Conservation (phyloP, 2,113 vertebrate genomes). For the Oreochromis tanganicae region DNA sequence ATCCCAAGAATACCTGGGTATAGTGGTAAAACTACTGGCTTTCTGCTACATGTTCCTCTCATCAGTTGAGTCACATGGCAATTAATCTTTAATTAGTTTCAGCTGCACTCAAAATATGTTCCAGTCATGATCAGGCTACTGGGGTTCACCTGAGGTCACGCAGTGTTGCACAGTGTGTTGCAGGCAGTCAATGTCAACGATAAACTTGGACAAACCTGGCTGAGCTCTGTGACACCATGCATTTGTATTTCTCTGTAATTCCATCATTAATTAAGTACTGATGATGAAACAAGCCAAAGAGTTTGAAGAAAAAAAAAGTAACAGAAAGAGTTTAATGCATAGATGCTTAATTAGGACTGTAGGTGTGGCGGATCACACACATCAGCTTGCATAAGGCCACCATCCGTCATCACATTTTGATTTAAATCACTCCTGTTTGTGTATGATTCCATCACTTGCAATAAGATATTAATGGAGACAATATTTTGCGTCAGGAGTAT, state of each 20-base stretch:
- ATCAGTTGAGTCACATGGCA: neutral
- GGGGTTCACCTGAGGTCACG: neutral
- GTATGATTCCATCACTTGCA: neutral
- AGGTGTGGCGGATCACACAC: neutral
- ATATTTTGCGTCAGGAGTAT: neutral
- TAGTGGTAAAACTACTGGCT: neutral
- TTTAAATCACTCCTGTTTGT: neutral
- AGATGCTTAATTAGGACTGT: neutral
- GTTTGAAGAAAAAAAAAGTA: neutral
- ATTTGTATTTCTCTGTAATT: neutral
- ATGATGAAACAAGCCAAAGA: neutral
- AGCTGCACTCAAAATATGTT: neutral
- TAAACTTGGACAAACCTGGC: neutral
- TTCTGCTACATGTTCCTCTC: neutral
- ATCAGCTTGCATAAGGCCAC: neutral
- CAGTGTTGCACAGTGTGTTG: neutral
- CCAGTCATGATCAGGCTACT: neutral
- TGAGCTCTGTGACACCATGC: neutral
- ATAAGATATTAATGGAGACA: neutral
- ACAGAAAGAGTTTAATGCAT: neutral
- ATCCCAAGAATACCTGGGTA: neutral
- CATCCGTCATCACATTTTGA: neutral
- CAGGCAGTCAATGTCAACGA: neutral
- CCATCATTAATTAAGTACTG: neutral
- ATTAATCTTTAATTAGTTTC: neutral